Evolutionary conservation across 2,797 vertebrate species (phyloP).

Genomic region (Peromyscus nudipes): DNA sequence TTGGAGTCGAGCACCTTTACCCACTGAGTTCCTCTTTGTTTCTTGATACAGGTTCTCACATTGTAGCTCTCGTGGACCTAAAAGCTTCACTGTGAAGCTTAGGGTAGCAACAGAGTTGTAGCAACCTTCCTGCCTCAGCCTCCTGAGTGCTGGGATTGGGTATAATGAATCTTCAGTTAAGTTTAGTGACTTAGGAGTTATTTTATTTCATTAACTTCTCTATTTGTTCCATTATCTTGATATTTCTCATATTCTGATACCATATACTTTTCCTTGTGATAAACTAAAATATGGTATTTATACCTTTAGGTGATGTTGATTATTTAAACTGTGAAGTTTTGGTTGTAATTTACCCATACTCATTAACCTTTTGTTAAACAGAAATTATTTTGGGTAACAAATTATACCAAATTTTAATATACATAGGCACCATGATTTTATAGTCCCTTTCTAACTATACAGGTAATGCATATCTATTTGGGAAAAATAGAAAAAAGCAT

Average conservation of each 20-base stretch:
- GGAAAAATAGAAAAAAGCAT: background rate
- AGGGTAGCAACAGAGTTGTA: background rate
- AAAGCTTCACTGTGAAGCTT: background rate
- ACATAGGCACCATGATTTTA: background rate
- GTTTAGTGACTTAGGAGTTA: background rate
- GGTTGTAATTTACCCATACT: conserved; percentile 6
- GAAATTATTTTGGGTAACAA: background rate
- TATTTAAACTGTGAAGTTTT: background rate
- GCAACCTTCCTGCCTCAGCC: background rate
- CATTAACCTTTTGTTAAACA: conserved; percentile 7
- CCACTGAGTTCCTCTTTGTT: background rate
- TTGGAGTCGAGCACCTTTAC: background rate
- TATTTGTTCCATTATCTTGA: conserved; percentile 3
- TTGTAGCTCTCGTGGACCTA: background rate
- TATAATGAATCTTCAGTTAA: conserved; percentile 11
- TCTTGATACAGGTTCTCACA: background rate
- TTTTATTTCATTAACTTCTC: conserved; percentile 25
- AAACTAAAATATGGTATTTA: conserved; percentile 8
- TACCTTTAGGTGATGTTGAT: background rate
- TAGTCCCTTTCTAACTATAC: background rate
- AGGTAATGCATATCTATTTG: background rate
- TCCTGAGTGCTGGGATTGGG: background rate
- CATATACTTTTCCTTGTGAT: conserved; percentile 1
- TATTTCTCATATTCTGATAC: conserved; percentile 24
- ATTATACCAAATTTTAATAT: background rate